Evolutionary conservation across 1,140 invertebrate genomes (phyloP), one percentile per base, ranked within the genome.

Genomic region (Yoshiicerus persimilis): DNA sequence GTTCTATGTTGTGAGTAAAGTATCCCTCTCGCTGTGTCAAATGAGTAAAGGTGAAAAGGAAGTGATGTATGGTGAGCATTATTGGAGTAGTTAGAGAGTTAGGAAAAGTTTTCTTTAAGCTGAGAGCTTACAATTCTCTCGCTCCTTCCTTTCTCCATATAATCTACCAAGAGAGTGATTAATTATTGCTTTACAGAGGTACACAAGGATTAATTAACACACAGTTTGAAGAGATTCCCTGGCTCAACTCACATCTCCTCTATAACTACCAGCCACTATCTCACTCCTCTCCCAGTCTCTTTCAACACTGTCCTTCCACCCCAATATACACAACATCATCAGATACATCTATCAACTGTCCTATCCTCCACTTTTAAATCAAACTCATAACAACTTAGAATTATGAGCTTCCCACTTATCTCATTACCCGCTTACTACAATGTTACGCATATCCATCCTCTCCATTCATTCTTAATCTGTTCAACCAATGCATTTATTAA

Each of bases 151-250:
- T 32, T 70, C 25, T 30, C 30, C 66, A 70, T 70, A 70, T 70
- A 70, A 70, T 70, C 66, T 30, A 70, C 66, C 66, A 66, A 86
- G 86, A 70, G 86, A 56, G 77, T 87, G 87, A 87, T 87, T 87
- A 87, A 87, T 87, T 87, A 87, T 87, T 87, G 85, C 85, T 64
- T 70, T 66, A 87, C 38, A 84, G 66, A 70, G 62, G 86, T 75
- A 87, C 86, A 27, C 41, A 75, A 75, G 66, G 64, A 62, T 70
- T 77, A 75, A 87, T 87, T 87, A 87, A 77, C 86, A 77, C 64
- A 87, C 85, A 70, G 25, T 70, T 70, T 70, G 25, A 70, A 70
- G 66, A 70, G 66, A 70, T 70, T 70, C 66, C 11, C 66, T 30
- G 30, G 66, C 66, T 70, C 27, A 32, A 70, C 66, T 70, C 66